These are phyloP conservation scores for Villa cingulata DNA, from an alignment of 2,888 invertebrate genomes.

Conservation along the genomic window DNA sequence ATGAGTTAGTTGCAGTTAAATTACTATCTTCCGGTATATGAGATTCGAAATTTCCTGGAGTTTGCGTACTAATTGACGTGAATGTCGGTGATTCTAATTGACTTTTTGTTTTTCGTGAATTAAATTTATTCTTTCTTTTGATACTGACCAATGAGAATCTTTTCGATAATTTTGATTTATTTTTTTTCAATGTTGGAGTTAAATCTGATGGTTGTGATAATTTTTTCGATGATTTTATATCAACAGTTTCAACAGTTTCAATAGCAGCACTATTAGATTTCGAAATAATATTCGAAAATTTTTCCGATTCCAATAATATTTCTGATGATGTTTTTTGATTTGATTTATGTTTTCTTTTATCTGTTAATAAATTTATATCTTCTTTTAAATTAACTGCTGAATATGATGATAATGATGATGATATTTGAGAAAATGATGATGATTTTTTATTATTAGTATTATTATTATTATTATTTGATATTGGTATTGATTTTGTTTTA, in stretches of 20 bases:
- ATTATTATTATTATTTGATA: slow-evolving; percentile 17
- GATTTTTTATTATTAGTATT: background rate
- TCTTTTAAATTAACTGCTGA: background rate
- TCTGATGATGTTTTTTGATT: too few species aligned
- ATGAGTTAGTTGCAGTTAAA: slow-evolving; percentile 9
- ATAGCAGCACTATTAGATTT: too few species aligned
- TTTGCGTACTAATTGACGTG: slow-evolving; percentile 16
- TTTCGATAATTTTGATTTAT: slow-evolving; percentile 25
- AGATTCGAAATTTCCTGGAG: slow-evolving; percentile 15
- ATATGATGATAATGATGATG: background rate
- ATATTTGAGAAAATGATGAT: background rate
- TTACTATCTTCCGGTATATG: slow-evolving; percentile 7
- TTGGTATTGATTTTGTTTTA: slow-evolving; percentile 16
- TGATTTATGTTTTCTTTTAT: too few species aligned
- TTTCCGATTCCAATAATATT: too few species aligned
- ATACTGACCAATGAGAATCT: slow-evolving; percentile 19
- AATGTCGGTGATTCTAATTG: slow-evolving; percentile 2
- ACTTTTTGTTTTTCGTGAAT: background rate
- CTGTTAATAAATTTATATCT: too few species aligned
- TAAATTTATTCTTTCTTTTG: background rate
- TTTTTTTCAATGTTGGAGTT: slow-evolving; percentile 16
- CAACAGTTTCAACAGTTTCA: too few species aligned
- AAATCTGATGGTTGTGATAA: too few species aligned
- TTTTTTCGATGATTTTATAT: background rate
- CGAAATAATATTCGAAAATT: too few species aligned